Evolutionary conservation across 2,888 invertebrate genomes (phyloP), one percentile per base, ranked within the genome.

Genomic region (Andrena camellia): DNA sequence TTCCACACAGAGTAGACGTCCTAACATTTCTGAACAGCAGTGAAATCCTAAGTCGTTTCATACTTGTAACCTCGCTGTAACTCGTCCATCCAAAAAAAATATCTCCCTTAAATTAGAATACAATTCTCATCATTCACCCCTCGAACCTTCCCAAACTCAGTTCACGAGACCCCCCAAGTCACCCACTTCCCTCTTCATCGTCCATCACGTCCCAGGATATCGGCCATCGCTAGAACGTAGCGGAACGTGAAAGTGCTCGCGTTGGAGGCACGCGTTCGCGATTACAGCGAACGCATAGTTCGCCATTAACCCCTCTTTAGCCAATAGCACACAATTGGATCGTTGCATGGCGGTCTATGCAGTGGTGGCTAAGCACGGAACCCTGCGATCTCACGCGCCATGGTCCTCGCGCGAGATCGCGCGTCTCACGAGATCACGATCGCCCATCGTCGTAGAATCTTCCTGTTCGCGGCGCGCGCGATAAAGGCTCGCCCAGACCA

Each of bases 301-400:
- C 83, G 85, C 88, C 80, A 88, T 92, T 92, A 91, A 92, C 90
- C 90, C 76, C 89, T 88, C 89, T 90, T 90, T 87, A 89, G 84
- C 81, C 89, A 90, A 90, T 88, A 88, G 87, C 80, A 62, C 78
- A 87, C 87, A 90, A 92, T 92, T 91, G 89, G 84, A 87, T 83
- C 85, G 89, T 81, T 76, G 86, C 82, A 68, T 76, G 68, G 68
- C 75, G 74, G 78, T 80, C 74, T 83, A 78, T 75, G 81, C 82
- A 68, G 71, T 52, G 78, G 77, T 68, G 42, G 72, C 60, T 62
- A 75, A 70, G 68, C 42, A 52, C 31, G 62, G 57, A 75, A 74
- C 59, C 52, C 60, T 62, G 29, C 60, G 50, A 69, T 75, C 70
- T 62, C 74, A 72, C 66, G 69, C 73, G 69, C 23, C 69, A 20